phyloP scores from a whole-genome alignment of 2,888 invertebrate species.

The Trichogramma dendrolimi region DNA sequence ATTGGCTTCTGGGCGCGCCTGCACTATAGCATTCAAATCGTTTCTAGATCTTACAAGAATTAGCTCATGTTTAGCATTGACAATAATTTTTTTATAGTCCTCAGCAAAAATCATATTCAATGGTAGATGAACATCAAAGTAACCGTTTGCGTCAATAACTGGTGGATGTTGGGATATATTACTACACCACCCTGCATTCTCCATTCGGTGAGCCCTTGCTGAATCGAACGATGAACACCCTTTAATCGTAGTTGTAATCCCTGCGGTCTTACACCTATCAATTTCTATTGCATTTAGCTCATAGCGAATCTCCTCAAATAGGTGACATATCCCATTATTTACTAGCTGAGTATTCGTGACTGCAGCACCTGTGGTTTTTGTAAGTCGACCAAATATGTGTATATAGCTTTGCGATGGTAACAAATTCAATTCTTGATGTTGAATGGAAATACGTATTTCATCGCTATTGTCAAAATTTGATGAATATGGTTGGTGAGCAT shows the following conservation, averaged over 20 bases:
- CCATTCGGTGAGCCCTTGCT: conserved; percentile 33
- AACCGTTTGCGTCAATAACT: conserved; percentile 25
- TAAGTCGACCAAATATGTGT: conserved; percentile 19
- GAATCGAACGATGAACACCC: conserved; percentile 31
- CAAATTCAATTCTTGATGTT: conserved; percentile 22
- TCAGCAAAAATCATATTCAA: conserved; percentile 39
- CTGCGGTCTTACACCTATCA: conserved; percentile 40
- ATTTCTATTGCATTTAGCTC: conserved; percentile 5
- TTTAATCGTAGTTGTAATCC: conserved; percentile 43
- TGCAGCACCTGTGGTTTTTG: conserved; percentile 10
- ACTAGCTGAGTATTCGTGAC: conserved; percentile 16
- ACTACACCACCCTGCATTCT: conserved; percentile 36
- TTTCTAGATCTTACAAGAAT: too few species aligned
- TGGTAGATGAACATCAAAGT: conserved; percentile 40
- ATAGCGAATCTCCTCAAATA: conserved; percentile 45
- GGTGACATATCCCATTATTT: conserved; percentile 37
- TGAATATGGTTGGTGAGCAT: conserved; percentile 19
- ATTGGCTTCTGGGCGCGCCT: conserved; percentile 28
- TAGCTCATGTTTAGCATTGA: too few species aligned
- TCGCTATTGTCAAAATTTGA: conserved; percentile 24
- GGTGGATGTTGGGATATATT: conserved; percentile 7
- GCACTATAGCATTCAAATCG: neutral
- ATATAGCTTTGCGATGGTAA: conserved; percentile 24
- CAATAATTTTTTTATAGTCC: conserved; percentile 16
- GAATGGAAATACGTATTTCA: conserved; percentile 27